Conservation (phyloP, 1,140 invertebrate genomes). For the Zaprionus ornatus region DNA sequence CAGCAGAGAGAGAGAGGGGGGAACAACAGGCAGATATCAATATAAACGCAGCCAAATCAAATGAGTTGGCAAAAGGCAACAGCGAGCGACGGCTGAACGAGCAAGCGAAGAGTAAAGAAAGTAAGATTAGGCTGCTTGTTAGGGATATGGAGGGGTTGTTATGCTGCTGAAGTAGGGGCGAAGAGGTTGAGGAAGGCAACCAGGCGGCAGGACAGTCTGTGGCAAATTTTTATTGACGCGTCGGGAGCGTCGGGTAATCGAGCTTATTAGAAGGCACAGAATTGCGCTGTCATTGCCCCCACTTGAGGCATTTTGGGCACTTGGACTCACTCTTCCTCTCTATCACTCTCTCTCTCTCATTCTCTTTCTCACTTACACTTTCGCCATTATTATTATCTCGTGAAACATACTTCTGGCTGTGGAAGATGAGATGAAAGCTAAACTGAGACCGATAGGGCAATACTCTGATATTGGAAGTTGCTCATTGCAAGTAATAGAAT, state of each 20-base stretch:
- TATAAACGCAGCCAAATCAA: conserved; percentile 73
- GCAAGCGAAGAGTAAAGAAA: background rate
- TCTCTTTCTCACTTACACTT: background rate
- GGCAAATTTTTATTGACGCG: conserved; percentile 62
- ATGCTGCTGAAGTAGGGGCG: background rate
- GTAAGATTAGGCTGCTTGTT: conserved; percentile 1
- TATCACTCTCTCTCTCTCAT: background rate
- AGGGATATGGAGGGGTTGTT: background rate
- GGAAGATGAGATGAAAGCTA: background rate
- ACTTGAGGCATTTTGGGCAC: conserved; percentile 9
- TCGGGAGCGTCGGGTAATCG: conserved; percentile 57
- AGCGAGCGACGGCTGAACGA: conserved; percentile 43
- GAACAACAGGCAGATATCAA: conserved; percentile 54
- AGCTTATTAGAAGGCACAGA: conserved; percentile 60
- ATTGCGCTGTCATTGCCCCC: conserved; percentile 20
- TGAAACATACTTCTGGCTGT: conserved; percentile 40
- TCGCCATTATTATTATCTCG: conserved; percentile 59
- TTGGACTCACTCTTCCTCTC: background rate
- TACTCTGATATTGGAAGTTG: conserved; percentile 3
- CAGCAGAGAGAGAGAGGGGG: background rate
- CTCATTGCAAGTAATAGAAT: background rate
- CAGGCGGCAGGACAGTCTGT: conserved; percentile 21
- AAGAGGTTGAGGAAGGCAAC: no score
- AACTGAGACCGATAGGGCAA: background rate
- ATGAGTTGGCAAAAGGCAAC: conserved; percentile 74